phyloP scores from a whole-genome alignment of 1,140 invertebrate species.

The Drosophila simulans region DNA sequence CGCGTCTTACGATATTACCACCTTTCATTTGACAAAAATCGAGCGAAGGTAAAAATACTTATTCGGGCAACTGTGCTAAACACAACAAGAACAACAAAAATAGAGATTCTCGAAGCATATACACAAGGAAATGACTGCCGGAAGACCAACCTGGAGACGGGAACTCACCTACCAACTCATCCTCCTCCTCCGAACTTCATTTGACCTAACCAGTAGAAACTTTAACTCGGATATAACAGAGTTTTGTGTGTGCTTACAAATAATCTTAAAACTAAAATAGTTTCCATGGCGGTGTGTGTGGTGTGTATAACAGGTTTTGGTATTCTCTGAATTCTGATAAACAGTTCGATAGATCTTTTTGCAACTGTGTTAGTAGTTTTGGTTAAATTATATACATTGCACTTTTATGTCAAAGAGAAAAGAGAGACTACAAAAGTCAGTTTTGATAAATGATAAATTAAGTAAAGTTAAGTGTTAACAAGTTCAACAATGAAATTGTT shows the following conservation, averaged over 20 bases:
- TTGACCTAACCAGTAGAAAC: conserved; percentile 31
- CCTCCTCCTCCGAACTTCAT: conserved; percentile 23
- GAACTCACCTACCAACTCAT: conserved; percentile 45
- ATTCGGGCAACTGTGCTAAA: conserved; percentile 63
- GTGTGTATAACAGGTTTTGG: conserved; percentile 53
- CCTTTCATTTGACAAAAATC: conserved; percentile 53
- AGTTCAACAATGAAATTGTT: conserved; percentile 55
- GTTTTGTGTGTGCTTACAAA: conserved; percentile 24
- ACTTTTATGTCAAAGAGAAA: conserved; percentile 36
- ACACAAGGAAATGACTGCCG: conserved; percentile 66
- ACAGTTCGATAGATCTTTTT: conserved; percentile 33
- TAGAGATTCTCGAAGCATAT: conserved; percentile 84
- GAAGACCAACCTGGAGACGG: conserved; percentile 41
- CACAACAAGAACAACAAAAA: conserved; percentile 83
- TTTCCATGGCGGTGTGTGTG: conserved; percentile 25
- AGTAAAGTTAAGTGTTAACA: conserved; percentile 39
- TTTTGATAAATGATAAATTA: conserved; percentile 50
- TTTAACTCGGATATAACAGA: conserved; percentile 15
- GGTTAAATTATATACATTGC: conserved; percentile 59
- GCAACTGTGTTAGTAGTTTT: conserved; percentile 69
- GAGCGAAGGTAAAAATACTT: conserved; percentile 32
- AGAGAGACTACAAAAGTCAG: conserved; percentile 46
- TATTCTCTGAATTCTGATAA: conserved; percentile 10
- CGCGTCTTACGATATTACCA: conserved; percentile 82
- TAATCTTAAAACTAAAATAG: conserved; percentile 46